A percentile compares a stretch with the other conserved stretches of the same genome.
Conservation (phyloP, 2,797 vertebrate genomes). For the Merluccius polli region DNA sequence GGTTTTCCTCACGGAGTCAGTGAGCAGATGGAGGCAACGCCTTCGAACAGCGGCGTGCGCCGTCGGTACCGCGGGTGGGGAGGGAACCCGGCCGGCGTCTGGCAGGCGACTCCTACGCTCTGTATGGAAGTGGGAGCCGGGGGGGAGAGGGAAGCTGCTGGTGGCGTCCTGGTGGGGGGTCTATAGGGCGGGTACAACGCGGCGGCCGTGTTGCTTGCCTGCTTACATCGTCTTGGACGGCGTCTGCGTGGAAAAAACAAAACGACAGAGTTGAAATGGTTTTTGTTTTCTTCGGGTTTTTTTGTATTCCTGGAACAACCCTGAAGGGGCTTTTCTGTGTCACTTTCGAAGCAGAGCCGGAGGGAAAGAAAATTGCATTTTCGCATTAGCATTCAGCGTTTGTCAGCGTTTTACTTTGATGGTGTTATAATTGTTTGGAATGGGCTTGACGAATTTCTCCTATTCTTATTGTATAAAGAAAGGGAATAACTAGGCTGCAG, state of each 20-base stretch:
- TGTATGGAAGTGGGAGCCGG: conserved; percentile 16
- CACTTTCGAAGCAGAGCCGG: not conserved
- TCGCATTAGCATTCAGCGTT: not conserved
- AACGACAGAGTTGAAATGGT: not conserved
- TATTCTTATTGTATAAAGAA: not conserved
- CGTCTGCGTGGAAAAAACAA: conserved; percentile 26
- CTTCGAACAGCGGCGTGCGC: not conserved
- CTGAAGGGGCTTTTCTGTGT: not conserved
- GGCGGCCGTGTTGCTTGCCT: conserved; percentile 19
- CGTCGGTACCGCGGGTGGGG: not conserved
- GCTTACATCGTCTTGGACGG: conserved; percentile 18
- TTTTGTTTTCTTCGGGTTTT: not conserved
- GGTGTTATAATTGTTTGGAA: not conserved
- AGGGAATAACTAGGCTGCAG: not conserved
- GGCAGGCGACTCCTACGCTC: conserved; percentile 18
- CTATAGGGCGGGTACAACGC: not conserved
- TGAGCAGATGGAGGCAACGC: not conserved
- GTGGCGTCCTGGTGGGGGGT: conserved; percentile 9
- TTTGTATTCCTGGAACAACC: not conserved
- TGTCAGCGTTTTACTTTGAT: not conserved
- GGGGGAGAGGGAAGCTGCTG: not conserved
- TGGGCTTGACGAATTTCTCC: not conserved
- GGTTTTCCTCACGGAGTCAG: conserved; percentile 13
- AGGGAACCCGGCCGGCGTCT: conserved; percentile 13
- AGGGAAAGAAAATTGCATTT: not conserved